phyloP scores from a whole-genome alignment of 1,140 invertebrate genomes.

The Tetragonula clypearis region DNA sequence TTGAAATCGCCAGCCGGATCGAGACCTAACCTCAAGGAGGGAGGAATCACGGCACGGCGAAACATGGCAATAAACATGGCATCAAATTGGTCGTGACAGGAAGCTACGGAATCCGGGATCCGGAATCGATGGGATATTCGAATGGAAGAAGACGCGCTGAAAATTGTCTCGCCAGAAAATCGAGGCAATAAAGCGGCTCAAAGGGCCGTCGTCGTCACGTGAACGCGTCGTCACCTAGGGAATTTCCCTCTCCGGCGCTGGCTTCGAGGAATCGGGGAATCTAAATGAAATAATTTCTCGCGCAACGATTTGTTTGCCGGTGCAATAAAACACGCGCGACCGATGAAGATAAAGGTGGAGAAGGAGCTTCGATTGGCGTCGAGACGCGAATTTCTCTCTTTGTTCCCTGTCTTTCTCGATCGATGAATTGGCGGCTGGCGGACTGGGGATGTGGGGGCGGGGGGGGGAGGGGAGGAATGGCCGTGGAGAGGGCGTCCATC shows the following conservation, averaged over 20 bases:
- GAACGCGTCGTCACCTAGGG: background rate
- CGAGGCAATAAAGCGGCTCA: conserved; percentile 39
- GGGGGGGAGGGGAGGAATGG: background rate
- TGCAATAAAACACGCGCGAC: conserved; percentile 34
- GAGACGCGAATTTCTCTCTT: conserved; percentile 10
- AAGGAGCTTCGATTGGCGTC: conserved; percentile 33
- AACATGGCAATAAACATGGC: conserved; percentile 15
- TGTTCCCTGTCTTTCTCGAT: background rate
- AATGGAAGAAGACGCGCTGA: conserved; percentile 27
- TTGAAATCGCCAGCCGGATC: background rate
- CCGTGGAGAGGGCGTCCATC: conserved; percentile 42
- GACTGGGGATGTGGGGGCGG: too few relatives aligned
- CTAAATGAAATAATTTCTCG: conserved; percentile 50
- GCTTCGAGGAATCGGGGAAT: background rate
- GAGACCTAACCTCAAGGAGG: conserved; percentile 33
- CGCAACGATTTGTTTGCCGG: conserved; percentile 45
- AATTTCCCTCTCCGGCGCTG: background rate
- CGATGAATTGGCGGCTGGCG: conserved; percentile 6
- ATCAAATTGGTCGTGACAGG: background rate
- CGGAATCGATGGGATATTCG: conserved; percentile 1
- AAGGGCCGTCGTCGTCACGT: background rate
- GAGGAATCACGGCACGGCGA: background rate
- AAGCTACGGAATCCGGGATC: background rate
- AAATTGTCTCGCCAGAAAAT: conserved; percentile 25
- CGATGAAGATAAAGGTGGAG: conserved; percentile 36